Evolutionary conservation across 2,888 invertebrate genomes (phyloP).

Genomic region (Apamea epomidion): DNA sequence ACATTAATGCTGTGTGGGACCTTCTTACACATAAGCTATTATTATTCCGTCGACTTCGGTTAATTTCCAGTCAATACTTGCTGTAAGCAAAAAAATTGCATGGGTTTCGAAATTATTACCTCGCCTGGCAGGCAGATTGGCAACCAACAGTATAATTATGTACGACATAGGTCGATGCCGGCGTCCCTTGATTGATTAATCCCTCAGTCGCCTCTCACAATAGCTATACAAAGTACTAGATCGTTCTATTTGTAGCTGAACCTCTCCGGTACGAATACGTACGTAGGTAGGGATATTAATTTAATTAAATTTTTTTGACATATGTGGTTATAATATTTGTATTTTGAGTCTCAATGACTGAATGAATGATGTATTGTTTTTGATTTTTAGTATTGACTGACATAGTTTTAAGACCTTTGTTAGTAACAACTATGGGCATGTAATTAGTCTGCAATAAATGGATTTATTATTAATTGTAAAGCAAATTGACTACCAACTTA

Average conservation of each 20-base stretch:
- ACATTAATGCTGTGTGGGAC: too few species aligned
- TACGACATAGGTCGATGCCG: conserved; percentile 31
- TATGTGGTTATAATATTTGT: too few species aligned
- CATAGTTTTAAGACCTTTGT: too few species aligned
- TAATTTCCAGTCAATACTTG: not conserved
- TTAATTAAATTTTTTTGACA: too few species aligned
- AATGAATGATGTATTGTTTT: too few species aligned
- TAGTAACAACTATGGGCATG: too few species aligned
- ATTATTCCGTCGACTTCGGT: not conserved
- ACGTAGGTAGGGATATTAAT: not conserved
- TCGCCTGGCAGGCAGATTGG: not conserved
- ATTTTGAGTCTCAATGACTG: too few species aligned
- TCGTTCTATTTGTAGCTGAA: conserved; percentile 31
- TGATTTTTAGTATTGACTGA: too few species aligned
- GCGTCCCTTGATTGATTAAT: conserved; percentile 48
- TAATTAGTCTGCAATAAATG: too few species aligned
- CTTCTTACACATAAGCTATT: not conserved
- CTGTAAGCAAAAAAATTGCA: not conserved
- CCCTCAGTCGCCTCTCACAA: conserved; percentile 38
- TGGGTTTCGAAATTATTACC: not conserved
- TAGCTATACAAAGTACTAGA: conserved; percentile 33
- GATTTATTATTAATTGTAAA: not conserved
- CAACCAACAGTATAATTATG: conserved; percentile 30
- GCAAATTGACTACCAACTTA: not conserved
- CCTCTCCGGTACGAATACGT: conserved; percentile 1